A percentile compares a stretch with the other conserved stretches of the same genome.
Evolutionary conservation across 2,113 vertebrate genomes (phyloP).

Genomic region (Oncorhynchus kisutch): DNA sequence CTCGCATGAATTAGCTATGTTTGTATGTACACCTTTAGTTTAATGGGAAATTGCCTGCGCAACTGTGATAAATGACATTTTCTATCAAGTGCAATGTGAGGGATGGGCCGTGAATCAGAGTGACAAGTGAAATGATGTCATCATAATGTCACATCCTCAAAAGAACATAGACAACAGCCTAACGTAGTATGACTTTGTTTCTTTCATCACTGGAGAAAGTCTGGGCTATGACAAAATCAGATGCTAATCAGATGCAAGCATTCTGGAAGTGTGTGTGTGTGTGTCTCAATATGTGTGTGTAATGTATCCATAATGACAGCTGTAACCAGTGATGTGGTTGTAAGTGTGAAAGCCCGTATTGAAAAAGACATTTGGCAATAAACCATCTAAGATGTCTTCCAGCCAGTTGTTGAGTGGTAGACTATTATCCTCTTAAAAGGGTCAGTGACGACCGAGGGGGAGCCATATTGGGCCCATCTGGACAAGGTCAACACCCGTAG

Average conservation of each 20-base stretch:
- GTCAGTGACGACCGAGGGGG: conserved; percentile 14
- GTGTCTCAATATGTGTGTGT: conserved; percentile 12
- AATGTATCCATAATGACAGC: conserved; percentile 38
- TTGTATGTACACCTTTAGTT: not conserved
- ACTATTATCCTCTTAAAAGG: conserved; percentile 32
- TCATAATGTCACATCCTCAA: conserved; percentile 22
- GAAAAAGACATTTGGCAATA: conserved; percentile 66
- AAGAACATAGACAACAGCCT: too few relatives aligned
- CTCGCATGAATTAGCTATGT: conserved; percentile 59
- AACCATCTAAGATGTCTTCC: conserved; percentile 63
- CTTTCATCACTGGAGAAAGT: not conserved
- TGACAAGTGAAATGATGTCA: conserved; percentile 31
- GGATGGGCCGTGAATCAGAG: conserved; percentile 10
- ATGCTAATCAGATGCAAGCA: not conserved
- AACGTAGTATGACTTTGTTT: not conserved
- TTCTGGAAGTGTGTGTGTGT: conserved; percentile 7
- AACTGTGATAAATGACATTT: not conserved
- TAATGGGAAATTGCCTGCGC: conserved; percentile 23
- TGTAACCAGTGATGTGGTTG: conserved; percentile 46
- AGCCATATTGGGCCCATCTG: conserved; percentile 54
- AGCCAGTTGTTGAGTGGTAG: conserved; percentile 41
- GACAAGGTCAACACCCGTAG: conserved; percentile 44
- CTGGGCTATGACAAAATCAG: not conserved
- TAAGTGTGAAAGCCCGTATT: conserved; percentile 30
- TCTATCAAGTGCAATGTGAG: too few relatives aligned